Base-by-base conservation (phyloP, 2,113 vertebrate species). In the Pogonocichla stellata region DNA sequence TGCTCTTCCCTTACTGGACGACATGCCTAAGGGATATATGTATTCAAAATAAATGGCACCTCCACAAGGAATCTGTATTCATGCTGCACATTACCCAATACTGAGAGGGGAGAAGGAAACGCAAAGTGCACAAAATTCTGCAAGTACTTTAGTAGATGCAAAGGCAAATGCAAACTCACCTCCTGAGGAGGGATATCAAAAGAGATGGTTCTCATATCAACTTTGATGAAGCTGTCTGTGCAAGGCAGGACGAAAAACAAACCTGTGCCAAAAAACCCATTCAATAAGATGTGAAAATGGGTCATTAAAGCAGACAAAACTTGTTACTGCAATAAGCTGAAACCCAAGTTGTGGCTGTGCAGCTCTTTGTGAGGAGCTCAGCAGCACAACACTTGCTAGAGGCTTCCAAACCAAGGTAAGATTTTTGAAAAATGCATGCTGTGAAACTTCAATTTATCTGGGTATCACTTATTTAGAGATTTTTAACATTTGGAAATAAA, bases 181-280 rank as follows among this genome's bases (percentile, higher is more conserved):
- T 99, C 99, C 91, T 99, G 99, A 12, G 99, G 99, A 20, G 99
- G 99, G 81, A 99, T 99, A 88, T 99, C 99, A 17, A 99, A 99
- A 31, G 99, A 99, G 93, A 99, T 98, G 48, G 99, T 99, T 83
- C 99, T 98, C 99, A 99, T 99, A 97, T 99, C 99, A 97, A 99
- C 99, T 57, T 99, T 99, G 95, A 99, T 99, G 86, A 99, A 99
- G 97, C 96, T 99, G 98, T 99, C 99, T 3, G 99, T 99, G 97
- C 99, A 99, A 3, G 99, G 99, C 95, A 99, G 94, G 95, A 99
- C 91, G 23, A 99, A 99, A 97, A 99, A 99, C 93, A 99, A 96
- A 70, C 99, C 99, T 99, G 98, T n/a, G 82, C 65, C 88, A 83
- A 69, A 80, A 71, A n/a, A 70, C 24, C 8, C 42, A 20, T 7